These are phyloP conservation scores for Saturnia pavonia DNA, from an alignment of 2,888 invertebrate genomes.

Conservation along the genomic window DNA sequence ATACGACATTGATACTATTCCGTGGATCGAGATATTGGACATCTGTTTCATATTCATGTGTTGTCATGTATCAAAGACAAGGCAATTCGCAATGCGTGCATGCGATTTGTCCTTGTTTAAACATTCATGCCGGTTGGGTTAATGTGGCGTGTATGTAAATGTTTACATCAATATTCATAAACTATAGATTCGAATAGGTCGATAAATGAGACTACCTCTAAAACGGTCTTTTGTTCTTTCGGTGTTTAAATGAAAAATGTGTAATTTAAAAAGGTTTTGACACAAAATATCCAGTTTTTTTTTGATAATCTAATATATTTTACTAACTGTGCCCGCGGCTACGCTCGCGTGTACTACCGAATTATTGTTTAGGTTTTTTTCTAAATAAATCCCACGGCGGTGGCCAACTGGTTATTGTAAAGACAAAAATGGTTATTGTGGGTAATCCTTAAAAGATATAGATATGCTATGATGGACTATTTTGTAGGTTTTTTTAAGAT, in stretches of 20 bases:
- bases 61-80: constrained; percentile 11
- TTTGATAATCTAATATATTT: too few relatives aligned
- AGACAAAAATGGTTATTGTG: too few relatives aligned
- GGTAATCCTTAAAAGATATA: too few relatives aligned
- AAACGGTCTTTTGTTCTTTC: constrained; percentile 29
- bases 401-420: too few relatives aligned
- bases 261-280: neutral
- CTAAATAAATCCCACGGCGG: too few relatives aligned
- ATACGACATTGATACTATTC: neutral
- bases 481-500: too few relatives aligned
- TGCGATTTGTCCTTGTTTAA: constrained; percentile 42
- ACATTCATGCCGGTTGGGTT: constrained; percentile 45
- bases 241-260: neutral
- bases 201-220: constrained; percentile 68
- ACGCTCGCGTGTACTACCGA: too few relatives aligned
- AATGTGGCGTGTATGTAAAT: constrained; percentile 65
- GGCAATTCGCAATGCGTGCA: constrained; percentile 25
- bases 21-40: neutral
- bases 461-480: too few relatives aligned
- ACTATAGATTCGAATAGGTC: constrained; percentile 44
- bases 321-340: too few relatives aligned
- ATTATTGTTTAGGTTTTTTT: too few relatives aligned
- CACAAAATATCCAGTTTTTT: neutral
- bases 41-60: constrained; percentile 10
- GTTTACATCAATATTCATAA: constrained; percentile 71